Percentiles rank a stretch among this genome's conserved stretches.
phyloP scores from a whole-genome alignment of 2,113 vertebrate species.

The Scytalopus superciliaris region DNA sequence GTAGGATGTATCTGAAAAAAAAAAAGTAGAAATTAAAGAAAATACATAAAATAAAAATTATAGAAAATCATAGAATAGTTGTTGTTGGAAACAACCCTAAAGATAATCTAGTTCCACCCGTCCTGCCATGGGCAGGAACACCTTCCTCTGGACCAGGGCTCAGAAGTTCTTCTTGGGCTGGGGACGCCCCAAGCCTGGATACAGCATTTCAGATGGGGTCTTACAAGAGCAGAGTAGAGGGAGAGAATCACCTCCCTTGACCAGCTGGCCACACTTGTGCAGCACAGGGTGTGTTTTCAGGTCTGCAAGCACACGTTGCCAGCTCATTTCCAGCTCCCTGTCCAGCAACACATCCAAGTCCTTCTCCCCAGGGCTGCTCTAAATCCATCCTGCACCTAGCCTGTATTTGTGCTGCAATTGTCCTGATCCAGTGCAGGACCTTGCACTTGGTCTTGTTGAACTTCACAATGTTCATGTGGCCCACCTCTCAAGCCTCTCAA shows the following conservation, averaged over 20 bases:
- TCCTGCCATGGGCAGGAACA: not conserved
- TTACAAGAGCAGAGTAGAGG: not conserved
- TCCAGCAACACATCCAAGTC: not conserved
- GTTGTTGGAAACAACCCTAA: not conserved
- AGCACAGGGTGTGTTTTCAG: not conserved
- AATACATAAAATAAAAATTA: not conserved
- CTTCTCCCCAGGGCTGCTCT: not conserved
- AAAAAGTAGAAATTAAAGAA: not conserved
- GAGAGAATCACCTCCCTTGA: fast-evolving
- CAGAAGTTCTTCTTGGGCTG: not conserved
- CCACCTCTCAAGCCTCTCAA: not conserved
- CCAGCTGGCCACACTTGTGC: not conserved
- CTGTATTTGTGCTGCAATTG: not conserved
- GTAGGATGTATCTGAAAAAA: not conserved
- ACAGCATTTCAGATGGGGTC: not conserved
- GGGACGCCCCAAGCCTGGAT: not conserved
- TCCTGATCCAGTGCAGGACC: fast-evolving
- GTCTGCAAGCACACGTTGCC: not conserved
- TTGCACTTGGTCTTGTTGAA: not conserved
- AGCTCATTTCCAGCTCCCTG: not conserved
- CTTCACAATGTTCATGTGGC: not conserved
- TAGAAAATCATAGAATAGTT: not conserved
- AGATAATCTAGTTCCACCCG: not conserved
- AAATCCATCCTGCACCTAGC: not conserved
- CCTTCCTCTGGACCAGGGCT: not conserved